Evolutionary conservation across 1,140 invertebrate species (phyloP).

Genomic region (Teleogryllus occipitalis): DNA sequence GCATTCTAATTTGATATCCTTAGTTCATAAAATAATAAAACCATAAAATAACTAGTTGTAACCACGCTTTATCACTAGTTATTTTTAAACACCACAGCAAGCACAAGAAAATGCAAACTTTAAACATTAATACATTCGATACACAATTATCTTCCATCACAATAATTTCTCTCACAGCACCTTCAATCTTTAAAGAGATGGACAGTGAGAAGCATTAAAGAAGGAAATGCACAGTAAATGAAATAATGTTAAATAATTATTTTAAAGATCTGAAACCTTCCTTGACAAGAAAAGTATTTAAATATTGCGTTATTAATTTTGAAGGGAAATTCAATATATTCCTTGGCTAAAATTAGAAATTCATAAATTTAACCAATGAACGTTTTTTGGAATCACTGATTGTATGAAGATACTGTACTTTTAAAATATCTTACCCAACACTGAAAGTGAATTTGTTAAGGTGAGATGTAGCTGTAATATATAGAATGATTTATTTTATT

Average conservation of each 20-base stretch:
- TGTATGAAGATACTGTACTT: not conserved
- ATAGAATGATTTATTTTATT: not conserved
- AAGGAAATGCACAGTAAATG: too few relatives aligned
- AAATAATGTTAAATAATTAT: not conserved
- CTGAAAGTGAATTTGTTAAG: not conserved
- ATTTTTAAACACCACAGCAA: too few relatives aligned
- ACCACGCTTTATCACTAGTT: too few relatives aligned
- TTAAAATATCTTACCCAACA: not conserved
- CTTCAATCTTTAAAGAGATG: too few relatives aligned
- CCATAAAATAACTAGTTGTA: too few relatives aligned
- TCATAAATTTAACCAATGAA: not conserved
- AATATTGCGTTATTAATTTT: not conserved
- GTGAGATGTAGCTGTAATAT: not conserved
- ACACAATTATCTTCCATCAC: too few relatives aligned
- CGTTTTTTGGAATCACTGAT: not conserved
- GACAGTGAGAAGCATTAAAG: too few relatives aligned
- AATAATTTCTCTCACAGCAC: too few relatives aligned
- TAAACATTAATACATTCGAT: too few relatives aligned
- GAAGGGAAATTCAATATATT: not conserved
- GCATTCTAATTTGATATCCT: not conserved
- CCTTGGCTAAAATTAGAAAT: not conserved
- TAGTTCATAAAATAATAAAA: not conserved
- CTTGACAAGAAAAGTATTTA: not conserved
- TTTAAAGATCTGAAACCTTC: not conserved
- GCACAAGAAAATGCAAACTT: too few relatives aligned